Percentiles rank a stretch among this genome's conserved stretches.
phyloP scores from a whole-genome alignment of 1,140 invertebrate species.

The Bilobella aurantiaca region DNA sequence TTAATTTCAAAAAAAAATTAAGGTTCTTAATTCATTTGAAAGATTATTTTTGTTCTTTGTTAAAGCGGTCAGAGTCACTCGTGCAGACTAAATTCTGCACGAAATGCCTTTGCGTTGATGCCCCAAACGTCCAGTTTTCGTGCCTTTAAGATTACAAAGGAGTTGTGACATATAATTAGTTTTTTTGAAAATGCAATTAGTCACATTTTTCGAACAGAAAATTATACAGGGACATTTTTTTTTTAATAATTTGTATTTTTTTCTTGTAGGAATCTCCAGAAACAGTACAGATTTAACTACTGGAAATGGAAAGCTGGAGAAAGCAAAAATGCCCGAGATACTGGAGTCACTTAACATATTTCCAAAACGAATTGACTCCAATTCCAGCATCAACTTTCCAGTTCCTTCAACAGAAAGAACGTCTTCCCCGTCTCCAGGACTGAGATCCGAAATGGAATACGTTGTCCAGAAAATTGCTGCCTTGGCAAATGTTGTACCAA shows the following conservation, averaged over 20 bases:
- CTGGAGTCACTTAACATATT: background rate
- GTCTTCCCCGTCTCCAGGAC: conserved; percentile 40
- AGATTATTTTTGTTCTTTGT: too few relatives aligned
- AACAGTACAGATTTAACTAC: background rate
- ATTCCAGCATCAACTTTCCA: background rate
- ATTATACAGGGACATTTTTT: too few relatives aligned
- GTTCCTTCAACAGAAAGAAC: conserved; percentile 7
- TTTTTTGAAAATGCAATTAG: too few relatives aligned
- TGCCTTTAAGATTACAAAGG: too few relatives aligned
- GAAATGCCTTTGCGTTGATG: too few relatives aligned
- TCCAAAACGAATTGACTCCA: background rate
- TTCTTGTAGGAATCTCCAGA: too few relatives aligned
- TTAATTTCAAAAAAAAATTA: too few relatives aligned
- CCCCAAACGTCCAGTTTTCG: too few relatives aligned
- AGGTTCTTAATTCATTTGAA: too few relatives aligned
- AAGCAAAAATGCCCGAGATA: background rate
- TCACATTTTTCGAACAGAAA: too few relatives aligned
- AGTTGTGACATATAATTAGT: too few relatives aligned
- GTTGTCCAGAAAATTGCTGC: conserved; percentile 71
- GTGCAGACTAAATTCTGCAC: background rate
- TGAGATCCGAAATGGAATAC: conserved; percentile 68
- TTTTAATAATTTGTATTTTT: too few relatives aligned
- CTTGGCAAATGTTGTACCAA: conserved; percentile 57
- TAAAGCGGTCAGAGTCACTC: background rate
- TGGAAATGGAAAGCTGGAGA: background rate